A percentile compares a stretch with the other conserved stretches of the same genome.
Evolutionary conservation across 2,797 vertebrate genomes (phyloP).

Genomic region (Gymnodraco acuticeps): DNA sequence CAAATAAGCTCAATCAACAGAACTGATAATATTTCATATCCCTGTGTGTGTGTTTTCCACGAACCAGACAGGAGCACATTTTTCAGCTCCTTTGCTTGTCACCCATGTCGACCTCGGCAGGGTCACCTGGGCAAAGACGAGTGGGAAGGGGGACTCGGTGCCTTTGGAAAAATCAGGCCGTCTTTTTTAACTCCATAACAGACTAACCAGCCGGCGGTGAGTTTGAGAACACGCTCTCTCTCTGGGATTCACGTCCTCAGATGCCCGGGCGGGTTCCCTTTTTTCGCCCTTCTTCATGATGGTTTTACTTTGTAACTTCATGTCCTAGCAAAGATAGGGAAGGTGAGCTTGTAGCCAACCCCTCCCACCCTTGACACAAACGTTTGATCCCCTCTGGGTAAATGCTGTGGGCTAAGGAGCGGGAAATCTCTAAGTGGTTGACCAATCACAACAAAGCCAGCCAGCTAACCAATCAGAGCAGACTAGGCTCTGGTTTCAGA

Average conservation of each 20-base stretch:
- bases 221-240: neutral
- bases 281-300: neutral
- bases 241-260: conserved; percentile 16
- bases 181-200: conserved; percentile 3
- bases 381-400: too few species aligned
- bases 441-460: too few species aligned
- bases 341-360: neutral
- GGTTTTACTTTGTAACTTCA: neutral
- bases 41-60: conserved; percentile 40
- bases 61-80: conserved; percentile 60
- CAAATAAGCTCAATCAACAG: conserved; percentile 85
- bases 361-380: too few species aligned
- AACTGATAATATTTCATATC: conserved; percentile 82
- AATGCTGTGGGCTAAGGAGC: too few species aligned
- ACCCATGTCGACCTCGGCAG: conserved; percentile 58
- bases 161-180: conserved; percentile 56
- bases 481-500: too few species aligned
- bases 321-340: neutral
- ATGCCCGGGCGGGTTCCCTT: neutral
- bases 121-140: conserved; percentile 47
- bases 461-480: too few species aligned
- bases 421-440: too few species aligned
- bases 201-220: neutral
- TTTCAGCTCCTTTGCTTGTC: conserved; percentile 59
- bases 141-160: conserved; percentile 19